Conservation (phyloP, 2,888 invertebrate genomes). For the Argyra leucocephala region DNA sequence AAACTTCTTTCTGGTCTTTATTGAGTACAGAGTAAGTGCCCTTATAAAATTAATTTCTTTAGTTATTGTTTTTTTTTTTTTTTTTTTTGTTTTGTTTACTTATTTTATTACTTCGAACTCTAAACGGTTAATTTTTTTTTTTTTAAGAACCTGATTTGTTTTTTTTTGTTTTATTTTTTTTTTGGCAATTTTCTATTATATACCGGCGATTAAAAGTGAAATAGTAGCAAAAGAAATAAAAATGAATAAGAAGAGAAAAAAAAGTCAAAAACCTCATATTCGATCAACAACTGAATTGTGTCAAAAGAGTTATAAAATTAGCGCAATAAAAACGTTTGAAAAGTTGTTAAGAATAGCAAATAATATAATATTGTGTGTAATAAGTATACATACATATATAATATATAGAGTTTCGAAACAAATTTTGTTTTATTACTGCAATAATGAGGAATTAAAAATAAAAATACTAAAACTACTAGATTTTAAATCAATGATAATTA, state of each 20-base stretch:
- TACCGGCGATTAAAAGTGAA: conserved; percentile 3
- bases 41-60: not conserved
- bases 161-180: not conserved
- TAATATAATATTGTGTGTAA: not conserved
- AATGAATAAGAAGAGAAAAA: not conserved
- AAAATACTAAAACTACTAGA: not conserved
- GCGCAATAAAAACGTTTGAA: not conserved
- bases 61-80: not conserved
- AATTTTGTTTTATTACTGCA: not conserved
- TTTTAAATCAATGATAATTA: no score
- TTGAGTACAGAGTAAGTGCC: not conserved
- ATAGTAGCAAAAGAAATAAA: not conserved
- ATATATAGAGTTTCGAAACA: no score
- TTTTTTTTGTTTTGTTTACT: no score
- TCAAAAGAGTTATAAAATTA: not conserved
- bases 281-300: not conserved
- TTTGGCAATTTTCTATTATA: not conserved
- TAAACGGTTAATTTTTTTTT: not conserved
- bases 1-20: not conserved
- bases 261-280: not conserved
- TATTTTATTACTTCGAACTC: not conserved
- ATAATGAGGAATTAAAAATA: not conserved
- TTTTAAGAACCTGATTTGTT: not conserved
- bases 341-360: not conserved
- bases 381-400: no score